Conservation (phyloP, 2,797 vertebrate genomes). For the Valencia hispanica region DNA sequence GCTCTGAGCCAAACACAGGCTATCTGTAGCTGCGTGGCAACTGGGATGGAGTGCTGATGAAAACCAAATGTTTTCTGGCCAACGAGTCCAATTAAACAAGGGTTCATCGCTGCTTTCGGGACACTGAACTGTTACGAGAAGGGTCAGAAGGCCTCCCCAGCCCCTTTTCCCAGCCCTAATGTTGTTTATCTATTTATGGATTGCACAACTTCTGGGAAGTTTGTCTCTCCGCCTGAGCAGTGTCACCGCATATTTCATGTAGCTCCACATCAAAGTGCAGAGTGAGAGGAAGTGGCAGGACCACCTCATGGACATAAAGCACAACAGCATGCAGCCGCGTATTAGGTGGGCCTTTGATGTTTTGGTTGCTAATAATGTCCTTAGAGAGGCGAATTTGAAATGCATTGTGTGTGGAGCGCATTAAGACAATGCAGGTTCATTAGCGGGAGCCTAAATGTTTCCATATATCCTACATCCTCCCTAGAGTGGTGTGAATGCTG, state of each 20-base stretch:
- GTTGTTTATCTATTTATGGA: conserved; percentile 78
- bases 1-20: conserved; percentile 51
- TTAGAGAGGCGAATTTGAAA: conserved; percentile 76
- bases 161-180: conserved; percentile 43
- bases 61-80: conserved; percentile 81
- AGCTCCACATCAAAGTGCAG: conserved; percentile 79
- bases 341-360: conserved; percentile 78
- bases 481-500: conserved; percentile 57
- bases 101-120: conserved; percentile 62
- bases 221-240: conserved; percentile 55
- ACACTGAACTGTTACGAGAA: conserved; percentile 75
- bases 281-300: conserved; percentile 76
- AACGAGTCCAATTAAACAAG: conserved; percentile 79
- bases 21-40: conserved; percentile 65
- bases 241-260: conserved; percentile 76
- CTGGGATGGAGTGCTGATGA: conserved; percentile 74
- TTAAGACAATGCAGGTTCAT: conserved; percentile 75
- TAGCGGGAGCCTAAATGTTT: conserved; percentile 77
- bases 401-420: conserved; percentile 73
- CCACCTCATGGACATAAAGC: conserved; percentile 77
- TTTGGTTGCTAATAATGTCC: conserved; percentile 71
- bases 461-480: conserved; percentile 70
- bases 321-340: conserved; percentile 73
- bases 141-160: conserved; percentile 61
- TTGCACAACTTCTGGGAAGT: conserved; percentile 81